Percentiles rank a stretch among this genome's conserved stretches.
Evolutionary conservation across 2,797 vertebrate genomes (phyloP).

Genomic region (Fundulus diaphanus): DNA sequence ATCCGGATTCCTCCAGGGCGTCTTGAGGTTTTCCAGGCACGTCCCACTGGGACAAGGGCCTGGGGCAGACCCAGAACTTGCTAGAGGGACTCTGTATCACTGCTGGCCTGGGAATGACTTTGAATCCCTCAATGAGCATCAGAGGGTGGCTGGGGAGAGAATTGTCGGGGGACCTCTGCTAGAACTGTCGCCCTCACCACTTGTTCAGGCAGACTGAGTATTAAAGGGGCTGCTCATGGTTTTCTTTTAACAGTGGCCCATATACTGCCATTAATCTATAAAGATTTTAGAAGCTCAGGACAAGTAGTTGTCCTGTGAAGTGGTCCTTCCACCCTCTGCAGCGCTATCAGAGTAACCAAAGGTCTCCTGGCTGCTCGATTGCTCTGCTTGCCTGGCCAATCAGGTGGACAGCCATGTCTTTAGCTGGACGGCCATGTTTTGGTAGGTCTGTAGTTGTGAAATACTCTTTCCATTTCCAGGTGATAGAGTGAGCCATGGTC

Average conservation of each 20-base stretch:
- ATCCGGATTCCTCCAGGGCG: not conserved
- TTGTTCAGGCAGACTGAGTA: not conserved
- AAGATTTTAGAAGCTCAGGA: not conserved
- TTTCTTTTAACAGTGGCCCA: not conserved
- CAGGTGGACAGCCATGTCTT: not conserved
- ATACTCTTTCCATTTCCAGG: not conserved
- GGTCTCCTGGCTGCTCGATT: not conserved
- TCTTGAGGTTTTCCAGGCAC: not conserved
- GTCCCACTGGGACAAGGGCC: not conserved
- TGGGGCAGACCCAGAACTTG: not conserved
- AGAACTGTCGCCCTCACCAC: not conserved
- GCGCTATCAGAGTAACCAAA: not conserved
- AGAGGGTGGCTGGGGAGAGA: not conserved
- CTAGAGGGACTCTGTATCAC: slow-evolving; percentile 3
- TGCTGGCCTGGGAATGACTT: slow-evolving; percentile 1
- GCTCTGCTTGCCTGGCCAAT: not conserved
- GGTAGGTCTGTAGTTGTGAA: not conserved
- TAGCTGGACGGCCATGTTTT: no score
- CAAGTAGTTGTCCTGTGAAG: not conserved
- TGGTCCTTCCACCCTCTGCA: not conserved
- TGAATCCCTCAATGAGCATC: not conserved
- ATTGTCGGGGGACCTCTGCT: not conserved
- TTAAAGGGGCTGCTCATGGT: not conserved
- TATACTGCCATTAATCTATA: not conserved
- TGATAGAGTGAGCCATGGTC: not conserved